Evolutionary conservation across 2,113 vertebrate species (phyloP), one percentile per base, ranked within the genome.

Genomic region (Dendropsophus ebraccatus): DNA sequence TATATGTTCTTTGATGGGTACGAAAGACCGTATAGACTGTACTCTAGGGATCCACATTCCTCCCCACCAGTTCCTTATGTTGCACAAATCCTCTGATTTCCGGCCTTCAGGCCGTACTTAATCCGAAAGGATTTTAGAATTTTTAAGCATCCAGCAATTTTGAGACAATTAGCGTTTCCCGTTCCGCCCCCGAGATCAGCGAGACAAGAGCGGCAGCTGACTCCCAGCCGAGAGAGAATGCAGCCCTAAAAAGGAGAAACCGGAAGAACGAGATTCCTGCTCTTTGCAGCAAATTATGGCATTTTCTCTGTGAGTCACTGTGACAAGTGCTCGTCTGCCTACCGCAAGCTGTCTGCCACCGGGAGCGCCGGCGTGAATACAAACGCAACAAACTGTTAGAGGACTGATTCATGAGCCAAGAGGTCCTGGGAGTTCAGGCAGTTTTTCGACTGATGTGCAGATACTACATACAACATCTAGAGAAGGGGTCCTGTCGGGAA

Each of bases 321-420:
- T n/a, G 50, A 28, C 32, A 45, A 5, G 70, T 5, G 49, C 74
- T 19, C 16, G 41, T 50, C 83, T 77, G 83, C 73, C 82, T 41
- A 58, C 69, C 60, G 52, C 12, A 4, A n/a, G n/a, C n/a, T n/a
- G n/a, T n/a, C n/a, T n/a, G n/a, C n/a, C n/a, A n/a, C n/a, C n/a
- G n/a, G n/a, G 25, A 62, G n/a, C 16, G 11, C 21, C 60, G 16
- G 49, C 23, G 30, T 72, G 37, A 74, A 60, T 76, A 41, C 32
- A 75, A 75, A 74, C 41, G 54, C 28, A 17, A 32, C 82, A 72
- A 82, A 52, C 41, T 56, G 81, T 12, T 82, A 23, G 17, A 69
- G 11, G 62, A 25, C 28, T 17, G 25, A 65, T 65, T 65, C 60
- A 65, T 13, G 1, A 67, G 56, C 21, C 5, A 5, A 4, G 1